Conservation (phyloP, 2,113 vertebrate genomes). For the Stercorarius parasiticus region DNA sequence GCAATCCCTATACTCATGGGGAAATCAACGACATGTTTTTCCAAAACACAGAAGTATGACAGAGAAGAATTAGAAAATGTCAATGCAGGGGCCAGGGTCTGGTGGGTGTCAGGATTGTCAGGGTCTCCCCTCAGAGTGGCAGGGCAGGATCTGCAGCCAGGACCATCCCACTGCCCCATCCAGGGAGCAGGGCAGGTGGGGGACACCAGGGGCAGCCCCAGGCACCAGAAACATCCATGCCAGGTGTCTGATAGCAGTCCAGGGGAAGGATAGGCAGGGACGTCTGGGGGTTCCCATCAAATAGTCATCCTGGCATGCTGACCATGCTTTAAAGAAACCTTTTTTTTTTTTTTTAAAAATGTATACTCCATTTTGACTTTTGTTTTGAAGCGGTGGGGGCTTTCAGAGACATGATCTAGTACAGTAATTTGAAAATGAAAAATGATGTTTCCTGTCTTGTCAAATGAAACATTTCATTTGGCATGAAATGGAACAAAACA, state of each 20-base stretch:
- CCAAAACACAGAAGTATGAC: not conserved
- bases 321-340: not conserved
- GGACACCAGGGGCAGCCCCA: not conserved
- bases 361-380: not conserved
- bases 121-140: fast-evolving
- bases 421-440: not conserved
- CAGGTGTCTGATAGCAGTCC: not conserved
- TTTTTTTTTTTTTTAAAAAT: not conserved
- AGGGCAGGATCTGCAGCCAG: not conserved
- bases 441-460: not conserved
- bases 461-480: not conserved
- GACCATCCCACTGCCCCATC: not conserved
- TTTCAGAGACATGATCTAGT: not conserved
- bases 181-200: not conserved
- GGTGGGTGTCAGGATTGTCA: fast-evolving
- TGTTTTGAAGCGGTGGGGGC: not conserved
- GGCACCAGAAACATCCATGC: fast-evolving
- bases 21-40: not conserved
- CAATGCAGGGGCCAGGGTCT: fast-evolving
- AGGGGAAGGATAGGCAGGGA: not conserved
- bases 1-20: not conserved
- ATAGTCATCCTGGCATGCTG: not conserved
- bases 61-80: not conserved
- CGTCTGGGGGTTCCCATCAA: not conserved
- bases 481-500: not conserved